Percentiles rank a stretch among this genome's conserved stretches.
These are phyloP conservation scores for Euplexia lucipara DNA, from an alignment of 2,888 invertebrate genomes.

Conservation along the genomic window DNA sequence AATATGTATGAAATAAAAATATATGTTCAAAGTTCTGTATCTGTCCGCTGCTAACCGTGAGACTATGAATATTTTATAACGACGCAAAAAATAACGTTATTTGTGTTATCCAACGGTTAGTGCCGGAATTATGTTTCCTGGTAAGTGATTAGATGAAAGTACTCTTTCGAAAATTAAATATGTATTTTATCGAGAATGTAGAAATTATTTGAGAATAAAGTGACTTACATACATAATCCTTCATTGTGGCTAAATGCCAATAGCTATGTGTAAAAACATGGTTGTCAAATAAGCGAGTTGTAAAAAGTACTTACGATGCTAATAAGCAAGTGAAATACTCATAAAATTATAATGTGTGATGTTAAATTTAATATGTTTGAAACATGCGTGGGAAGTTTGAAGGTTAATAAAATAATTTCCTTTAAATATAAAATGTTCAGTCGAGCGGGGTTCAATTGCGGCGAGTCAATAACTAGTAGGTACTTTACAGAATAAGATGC, in stretches of 20 bases:
- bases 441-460: not conserved
- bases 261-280: too few relatives aligned
- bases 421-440: too few relatives aligned
- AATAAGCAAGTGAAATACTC: too few relatives aligned
- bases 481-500: not conserved
- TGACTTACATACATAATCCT: too few relatives aligned
- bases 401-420: not conserved
- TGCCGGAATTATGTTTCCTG: not conserved
- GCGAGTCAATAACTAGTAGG: not conserved
- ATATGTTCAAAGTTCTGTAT: not conserved
- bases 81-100: conserved; percentile 12
- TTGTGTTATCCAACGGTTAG: conserved; percentile 1
- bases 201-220: too few relatives aligned
- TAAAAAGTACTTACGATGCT: too few relatives aligned
- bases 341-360: not conserved
- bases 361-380: not conserved
- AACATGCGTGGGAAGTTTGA: not conserved
- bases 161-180: not conserved
- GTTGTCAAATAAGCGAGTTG: too few relatives aligned
- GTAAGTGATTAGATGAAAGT: not conserved
- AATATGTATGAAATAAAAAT: conserved; percentile 12
- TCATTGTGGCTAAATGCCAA: too few relatives aligned
- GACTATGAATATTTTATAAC: conserved; percentile 31
- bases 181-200: not conserved
- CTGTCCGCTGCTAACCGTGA: not conserved